Conservation (phyloP, 2,888 invertebrate genomes). For the Pyrrhia umbra region DNA sequence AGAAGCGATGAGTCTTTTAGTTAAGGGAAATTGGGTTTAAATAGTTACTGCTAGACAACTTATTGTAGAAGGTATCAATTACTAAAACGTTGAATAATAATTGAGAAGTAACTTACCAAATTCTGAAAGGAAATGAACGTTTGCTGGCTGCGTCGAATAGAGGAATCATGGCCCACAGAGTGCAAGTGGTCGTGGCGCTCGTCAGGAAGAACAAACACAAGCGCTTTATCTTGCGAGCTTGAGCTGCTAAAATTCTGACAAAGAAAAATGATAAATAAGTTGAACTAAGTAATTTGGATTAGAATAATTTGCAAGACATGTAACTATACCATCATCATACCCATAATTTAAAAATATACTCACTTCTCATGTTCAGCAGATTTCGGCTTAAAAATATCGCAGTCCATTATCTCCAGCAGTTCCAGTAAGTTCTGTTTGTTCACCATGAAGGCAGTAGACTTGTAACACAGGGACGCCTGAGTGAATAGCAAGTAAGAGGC, state of each 20-base stretch:
- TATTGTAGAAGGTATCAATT: background rate
- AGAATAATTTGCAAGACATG: background rate
- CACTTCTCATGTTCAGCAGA: constrained; percentile 75
- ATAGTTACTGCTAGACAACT: too few species aligned
- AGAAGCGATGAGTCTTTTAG: too few species aligned
- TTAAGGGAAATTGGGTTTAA: too few species aligned
- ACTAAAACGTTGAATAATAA: background rate
- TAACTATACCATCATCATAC: background rate
- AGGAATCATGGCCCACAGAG: constrained; percentile 82
- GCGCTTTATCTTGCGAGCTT: constrained; percentile 72
- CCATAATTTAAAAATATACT: constrained; percentile 39
- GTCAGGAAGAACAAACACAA: constrained; percentile 77
- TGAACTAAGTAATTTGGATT: background rate
- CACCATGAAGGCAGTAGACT: constrained; percentile 76
- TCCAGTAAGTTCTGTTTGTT: constrained; percentile 70
- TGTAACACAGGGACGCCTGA: constrained; percentile 81
- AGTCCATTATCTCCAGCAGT: constrained; percentile 73
- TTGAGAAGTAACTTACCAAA: constrained; percentile 76
- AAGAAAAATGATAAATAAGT: background rate
- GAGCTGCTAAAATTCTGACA: constrained; percentile 71
- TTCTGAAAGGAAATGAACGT: constrained; percentile 80
- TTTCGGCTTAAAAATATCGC: constrained; percentile 71
- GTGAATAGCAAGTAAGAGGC: constrained; percentile 82
- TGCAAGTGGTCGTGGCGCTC: constrained; percentile 76
- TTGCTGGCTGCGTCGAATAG: constrained; percentile 74